phyloP scores from a whole-genome alignment of 2,888 invertebrate genomes.

The Drosophila pullipes region DNA sequence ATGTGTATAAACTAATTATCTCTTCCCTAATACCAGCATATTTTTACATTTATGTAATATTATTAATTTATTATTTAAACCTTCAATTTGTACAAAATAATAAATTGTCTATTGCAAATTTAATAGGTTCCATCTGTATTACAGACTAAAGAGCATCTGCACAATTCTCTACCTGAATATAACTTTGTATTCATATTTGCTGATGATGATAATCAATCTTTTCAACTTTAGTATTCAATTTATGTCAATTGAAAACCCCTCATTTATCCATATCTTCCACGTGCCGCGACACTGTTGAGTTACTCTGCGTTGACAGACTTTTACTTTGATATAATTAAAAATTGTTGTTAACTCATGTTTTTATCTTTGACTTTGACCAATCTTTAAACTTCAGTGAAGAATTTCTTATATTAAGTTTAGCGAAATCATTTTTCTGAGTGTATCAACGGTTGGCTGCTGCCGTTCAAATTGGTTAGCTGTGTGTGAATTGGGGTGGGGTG shows the following conservation, averaged over 20 bases:
- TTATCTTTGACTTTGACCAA: background rate
- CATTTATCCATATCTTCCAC: background rate
- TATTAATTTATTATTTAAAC: background rate
- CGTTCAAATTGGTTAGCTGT: conserved; percentile 27
- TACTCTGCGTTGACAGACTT: background rate
- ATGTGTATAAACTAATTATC: too few relatives aligned
- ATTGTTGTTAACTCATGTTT: background rate
- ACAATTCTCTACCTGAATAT: background rate
- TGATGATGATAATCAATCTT: background rate
- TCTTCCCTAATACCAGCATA: too few relatives aligned
- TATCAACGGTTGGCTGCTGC: conserved; percentile 76
- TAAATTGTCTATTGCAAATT: background rate
- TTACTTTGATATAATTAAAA: background rate
- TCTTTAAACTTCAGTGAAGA: background rate
- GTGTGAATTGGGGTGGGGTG: background rate
- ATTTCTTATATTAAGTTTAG: background rate
- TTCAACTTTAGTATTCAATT: background rate
- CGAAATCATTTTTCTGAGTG: background rate
- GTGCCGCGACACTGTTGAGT: background rate
- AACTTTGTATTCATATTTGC: background rate
- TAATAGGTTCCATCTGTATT: background rate
- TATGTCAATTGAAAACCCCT: background rate
- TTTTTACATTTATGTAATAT: too few relatives aligned
- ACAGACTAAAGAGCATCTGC: background rate
- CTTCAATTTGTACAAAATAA: background rate